These are phyloP conservation scores for Antrozous pallidus DNA, from an alignment of 2,797 vertebrate species.

Conservation along the genomic window DNA sequence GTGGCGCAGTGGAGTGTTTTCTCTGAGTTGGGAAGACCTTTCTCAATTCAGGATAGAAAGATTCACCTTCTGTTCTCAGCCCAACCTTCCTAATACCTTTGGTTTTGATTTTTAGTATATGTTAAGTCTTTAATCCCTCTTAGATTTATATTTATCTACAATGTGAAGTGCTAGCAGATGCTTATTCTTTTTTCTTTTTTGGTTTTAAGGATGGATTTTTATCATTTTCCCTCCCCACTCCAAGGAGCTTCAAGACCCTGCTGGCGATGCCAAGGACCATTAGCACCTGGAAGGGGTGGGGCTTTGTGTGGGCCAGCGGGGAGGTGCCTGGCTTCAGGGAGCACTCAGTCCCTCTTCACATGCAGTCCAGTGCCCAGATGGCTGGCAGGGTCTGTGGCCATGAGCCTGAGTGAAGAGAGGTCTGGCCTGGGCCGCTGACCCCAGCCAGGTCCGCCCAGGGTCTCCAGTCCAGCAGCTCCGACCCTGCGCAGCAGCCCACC, in stretches of 20 bases:
- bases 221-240: too few species aligned
- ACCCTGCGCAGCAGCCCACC: background rate
- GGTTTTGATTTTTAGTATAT: background rate
- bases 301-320: too few species aligned
- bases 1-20: too few species aligned
- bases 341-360: background rate
- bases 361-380: background rate
- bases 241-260: too few species aligned
- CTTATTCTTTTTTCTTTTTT: background rate
- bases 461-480: accelerated
- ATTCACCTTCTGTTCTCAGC: too few species aligned
- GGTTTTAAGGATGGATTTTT: background rate
- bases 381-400: background rate
- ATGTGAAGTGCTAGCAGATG: background rate
- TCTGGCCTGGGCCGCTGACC: background rate
- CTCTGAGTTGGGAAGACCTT: too few species aligned
- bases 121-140: background rate
- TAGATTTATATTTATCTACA: background rate
- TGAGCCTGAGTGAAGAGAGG: background rate
- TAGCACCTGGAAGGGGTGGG: too few species aligned
- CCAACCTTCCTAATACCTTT: background rate
- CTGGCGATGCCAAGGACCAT: too few species aligned
- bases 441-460: accelerated
- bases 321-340: background rate
- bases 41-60: background rate